phyloP scores from a whole-genome alignment of 2,888 invertebrate species.

The Lithophane socia region DNA sequence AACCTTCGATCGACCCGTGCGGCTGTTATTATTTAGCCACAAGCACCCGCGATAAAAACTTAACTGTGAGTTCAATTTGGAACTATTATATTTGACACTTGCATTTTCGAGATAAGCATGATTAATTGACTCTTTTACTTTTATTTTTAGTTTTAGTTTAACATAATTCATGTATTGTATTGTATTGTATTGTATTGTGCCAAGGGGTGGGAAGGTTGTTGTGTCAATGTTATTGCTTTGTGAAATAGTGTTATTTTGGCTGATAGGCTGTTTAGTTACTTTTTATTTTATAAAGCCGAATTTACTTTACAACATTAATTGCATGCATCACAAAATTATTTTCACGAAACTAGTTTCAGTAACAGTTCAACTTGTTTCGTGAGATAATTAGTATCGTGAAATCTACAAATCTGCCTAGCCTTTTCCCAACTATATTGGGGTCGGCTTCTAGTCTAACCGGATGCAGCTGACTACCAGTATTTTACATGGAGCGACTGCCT shows the following conservation, averaged over 20 bases:
- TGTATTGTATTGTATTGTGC: constrained; percentile 8
- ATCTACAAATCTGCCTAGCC: too few species aligned
- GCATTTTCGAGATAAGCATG: constrained; percentile 52
- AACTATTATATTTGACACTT: constrained; percentile 37
- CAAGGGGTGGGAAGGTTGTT: not conserved
- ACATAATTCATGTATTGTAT: constrained; percentile 14
- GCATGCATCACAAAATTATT: too few species aligned
- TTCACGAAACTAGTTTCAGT: too few species aligned
- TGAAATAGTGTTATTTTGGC: not conserved
- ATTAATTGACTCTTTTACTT: constrained; percentile 37
- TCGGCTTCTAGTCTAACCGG: too few species aligned
- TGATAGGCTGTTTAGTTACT: not conserved
- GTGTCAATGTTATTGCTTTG: not conserved
- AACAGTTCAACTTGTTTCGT: too few species aligned
- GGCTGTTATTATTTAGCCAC: too few species aligned
- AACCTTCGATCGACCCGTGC: too few species aligned
- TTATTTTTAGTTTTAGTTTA: not conserved
- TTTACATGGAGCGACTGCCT: too few species aligned
- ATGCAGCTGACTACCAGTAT: too few species aligned
- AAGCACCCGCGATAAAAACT: not conserved
- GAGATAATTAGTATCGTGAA: too few species aligned
- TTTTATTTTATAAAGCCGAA: not conserved
- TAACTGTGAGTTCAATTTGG: constrained; percentile 20
- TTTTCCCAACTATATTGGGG: too few species aligned
- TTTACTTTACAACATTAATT: too few species aligned